phyloP scores from a whole-genome alignment of 2,797 vertebrate species.

The Ctenochaetus hawaiiensis region DNA sequence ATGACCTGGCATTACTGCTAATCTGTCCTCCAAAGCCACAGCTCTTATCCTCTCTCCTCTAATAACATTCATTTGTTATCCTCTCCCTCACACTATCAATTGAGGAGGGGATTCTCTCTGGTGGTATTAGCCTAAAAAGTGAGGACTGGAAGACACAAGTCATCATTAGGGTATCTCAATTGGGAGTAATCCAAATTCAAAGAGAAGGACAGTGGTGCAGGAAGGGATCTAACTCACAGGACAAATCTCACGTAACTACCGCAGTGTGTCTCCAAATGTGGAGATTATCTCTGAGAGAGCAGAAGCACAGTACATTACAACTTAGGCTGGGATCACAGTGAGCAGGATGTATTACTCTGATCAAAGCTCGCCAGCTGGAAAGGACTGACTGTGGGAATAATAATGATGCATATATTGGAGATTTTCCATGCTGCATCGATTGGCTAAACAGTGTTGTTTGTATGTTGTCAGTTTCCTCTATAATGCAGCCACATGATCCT shows the following conservation, averaged over 20 bases:
- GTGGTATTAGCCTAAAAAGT: conserved; percentile 58
- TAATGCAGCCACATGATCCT: neutral
- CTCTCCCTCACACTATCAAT: conserved; percentile 50
- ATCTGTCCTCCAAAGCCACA: conserved; percentile 72
- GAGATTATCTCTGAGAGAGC: conserved; percentile 44
- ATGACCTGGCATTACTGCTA: conserved; percentile 74
- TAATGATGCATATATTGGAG: neutral
- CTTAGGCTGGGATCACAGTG: conserved; percentile 8
- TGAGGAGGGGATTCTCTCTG: conserved; percentile 42
- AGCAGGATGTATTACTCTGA: conserved; percentile 1
- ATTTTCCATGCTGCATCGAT: neutral
- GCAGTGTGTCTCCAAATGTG: conserved; percentile 41
- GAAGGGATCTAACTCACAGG: conserved; percentile 55
- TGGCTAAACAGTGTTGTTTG: neutral
- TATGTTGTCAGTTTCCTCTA: neutral
- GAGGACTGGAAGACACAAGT: conserved; percentile 68
- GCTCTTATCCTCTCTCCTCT: conserved; percentile 51
- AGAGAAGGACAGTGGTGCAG: conserved; percentile 54
- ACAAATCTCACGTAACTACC: conserved; percentile 57
- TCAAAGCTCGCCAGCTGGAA: conserved; percentile 22
- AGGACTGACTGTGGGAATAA: neutral
- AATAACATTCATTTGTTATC: conserved; percentile 78
- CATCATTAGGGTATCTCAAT: conserved; percentile 63
- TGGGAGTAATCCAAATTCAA: conserved; percentile 75
- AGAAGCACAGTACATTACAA: conserved; percentile 32